Conservation (phyloP, 2,797 vertebrate genomes). For the Bufotes viridis region DNA sequence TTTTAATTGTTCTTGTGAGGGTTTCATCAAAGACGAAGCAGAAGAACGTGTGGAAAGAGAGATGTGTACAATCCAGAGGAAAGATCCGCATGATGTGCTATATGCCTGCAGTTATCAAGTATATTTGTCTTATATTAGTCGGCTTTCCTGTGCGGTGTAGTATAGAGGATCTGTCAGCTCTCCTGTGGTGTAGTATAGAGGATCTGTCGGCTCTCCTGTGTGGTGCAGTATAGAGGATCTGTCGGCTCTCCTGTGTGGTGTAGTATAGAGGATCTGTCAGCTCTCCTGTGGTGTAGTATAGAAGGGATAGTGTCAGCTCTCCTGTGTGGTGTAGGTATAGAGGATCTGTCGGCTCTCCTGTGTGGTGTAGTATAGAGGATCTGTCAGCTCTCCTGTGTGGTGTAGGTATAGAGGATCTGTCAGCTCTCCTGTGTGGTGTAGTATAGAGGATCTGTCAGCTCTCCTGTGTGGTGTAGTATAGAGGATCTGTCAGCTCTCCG, state of each 20-base stretch:
- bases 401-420: neutral
- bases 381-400: neutral
- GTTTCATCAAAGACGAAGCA: slow-evolving; percentile 6
- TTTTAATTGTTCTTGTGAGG: neutral
- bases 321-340: neutral
- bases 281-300: neutral
- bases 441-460: no score
- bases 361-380: neutral
- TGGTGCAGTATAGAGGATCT: neutral
- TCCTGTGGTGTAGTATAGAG: neutral
- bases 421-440: neutral
- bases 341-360: no score
- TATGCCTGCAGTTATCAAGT: neutral
- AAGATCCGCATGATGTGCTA: neutral
- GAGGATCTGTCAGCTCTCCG: neutral
- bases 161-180: no score
- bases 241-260: neutral
- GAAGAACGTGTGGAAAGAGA: neutral
- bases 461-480: neutral
- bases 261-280: neutral
- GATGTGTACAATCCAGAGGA: neutral
- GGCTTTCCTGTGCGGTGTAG: neutral
- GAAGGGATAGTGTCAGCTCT: neutral
- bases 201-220: neutral
- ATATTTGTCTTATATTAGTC: neutral